Conservation (phyloP, 1,140 invertebrate genomes). For the Oreohelix idahoensis region DNA sequence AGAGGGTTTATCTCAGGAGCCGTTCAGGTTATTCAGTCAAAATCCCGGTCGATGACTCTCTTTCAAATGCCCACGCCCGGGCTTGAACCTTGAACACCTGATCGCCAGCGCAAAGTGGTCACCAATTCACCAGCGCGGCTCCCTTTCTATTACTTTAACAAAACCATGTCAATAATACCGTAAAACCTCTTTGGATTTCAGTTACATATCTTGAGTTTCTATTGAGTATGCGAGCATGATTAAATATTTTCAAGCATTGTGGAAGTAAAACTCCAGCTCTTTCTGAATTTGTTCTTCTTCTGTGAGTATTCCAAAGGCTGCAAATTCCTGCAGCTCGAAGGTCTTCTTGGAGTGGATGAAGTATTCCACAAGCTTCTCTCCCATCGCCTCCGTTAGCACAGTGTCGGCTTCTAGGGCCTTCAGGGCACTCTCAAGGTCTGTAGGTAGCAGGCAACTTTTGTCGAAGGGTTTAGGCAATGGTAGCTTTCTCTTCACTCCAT, state of each 20-base stretch:
- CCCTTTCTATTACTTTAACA: too few species aligned
- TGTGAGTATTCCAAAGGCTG: not conserved
- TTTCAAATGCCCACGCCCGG: too few species aligned
- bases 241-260: not conserved
- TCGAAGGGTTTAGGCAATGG: not conserved
- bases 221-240: too few species aligned
- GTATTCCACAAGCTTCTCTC: constrained; percentile 21
- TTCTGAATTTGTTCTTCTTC: not conserved
- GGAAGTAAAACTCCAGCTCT: not conserved
- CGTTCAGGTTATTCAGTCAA: too few species aligned
- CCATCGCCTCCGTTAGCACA: constrained; percentile 15
- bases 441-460: not conserved
- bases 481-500: not conserved
- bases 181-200: too few species aligned
- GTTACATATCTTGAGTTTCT: too few species aligned
- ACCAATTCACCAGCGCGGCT: too few species aligned
- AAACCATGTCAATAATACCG: too few species aligned
- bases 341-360: not conserved
- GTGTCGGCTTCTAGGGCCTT: constrained; percentile 30
- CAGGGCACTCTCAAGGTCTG: constrained; percentile 21
- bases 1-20: too few species aligned
- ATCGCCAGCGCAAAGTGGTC: too few species aligned
- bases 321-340: constrained; percentile 7
- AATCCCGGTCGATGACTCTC: too few species aligned
- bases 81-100: too few species aligned